Evolutionary conservation across 2,113 vertebrate species (phyloP), one percentile per base, ranked within the genome.

Genomic region (Anser cygnoides): DNA sequence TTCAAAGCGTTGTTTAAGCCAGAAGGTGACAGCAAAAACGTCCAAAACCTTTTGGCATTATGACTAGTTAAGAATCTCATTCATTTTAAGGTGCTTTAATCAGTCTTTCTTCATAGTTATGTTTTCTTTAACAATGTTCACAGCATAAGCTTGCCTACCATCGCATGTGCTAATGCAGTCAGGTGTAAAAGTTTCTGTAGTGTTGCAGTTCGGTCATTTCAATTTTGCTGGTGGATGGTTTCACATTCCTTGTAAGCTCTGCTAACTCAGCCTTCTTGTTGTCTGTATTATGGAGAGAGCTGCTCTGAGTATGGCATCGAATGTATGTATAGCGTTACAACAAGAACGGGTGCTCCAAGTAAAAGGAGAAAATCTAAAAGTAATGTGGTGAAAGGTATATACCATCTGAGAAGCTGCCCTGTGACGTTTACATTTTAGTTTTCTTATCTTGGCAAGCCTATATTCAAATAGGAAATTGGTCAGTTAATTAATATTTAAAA

Each of bases 261-360:
- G 72, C 49, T 76, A 8, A 8, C 74, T 44, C 74, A 29, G 39
- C 43, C 43, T 52, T 58, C 55, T 50, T 28, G 18, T 21, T 39
- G 33, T 75, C 66, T 61, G 17, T 76, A 35, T 72, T 18, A 3
- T 3, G 57, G 55, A 52, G 46, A 61, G 9, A 9, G 33, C 57
- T 71, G 78, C 52, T 68, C 41, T 52, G 46, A 52, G 13, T 10
- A 13, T 71, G 59, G 13, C 63, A 33, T 41, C n/a, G 7, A 7
- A 10, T 9, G 22, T 26, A 2, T 16, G 0, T 0, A 0, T 37
- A 21, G 19, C 18, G 31, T 81, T 84, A 33, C 0, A 2, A 22
- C 44, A 58, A 5, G 21, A 55, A 2, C 37, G 8, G 20, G 16
- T 37, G 17, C 14, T 35, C 33, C 33, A 29, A 43, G 46, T 84